Conservation (phyloP, 2,113 vertebrate genomes). For the Chaenogobius annularis region DNA sequence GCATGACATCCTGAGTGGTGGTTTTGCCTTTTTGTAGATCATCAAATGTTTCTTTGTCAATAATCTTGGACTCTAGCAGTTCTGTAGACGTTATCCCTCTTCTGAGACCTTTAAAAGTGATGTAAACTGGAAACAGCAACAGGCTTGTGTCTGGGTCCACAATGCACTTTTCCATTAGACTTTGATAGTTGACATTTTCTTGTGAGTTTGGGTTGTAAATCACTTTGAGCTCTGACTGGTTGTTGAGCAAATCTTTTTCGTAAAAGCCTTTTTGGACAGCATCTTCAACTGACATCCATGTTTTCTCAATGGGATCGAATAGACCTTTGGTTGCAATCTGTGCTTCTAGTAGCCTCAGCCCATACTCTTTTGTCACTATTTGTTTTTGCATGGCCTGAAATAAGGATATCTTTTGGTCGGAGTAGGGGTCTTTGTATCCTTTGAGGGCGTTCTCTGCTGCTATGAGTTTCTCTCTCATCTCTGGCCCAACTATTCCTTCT, state of each 20-base stretch:
- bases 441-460: conserved; percentile 84
- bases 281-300: conserved; percentile 80
- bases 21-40: conserved; percentile 82
- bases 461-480: conserved; percentile 90
- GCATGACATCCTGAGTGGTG: conserved; percentile 77
- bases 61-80: conserved; percentile 81
- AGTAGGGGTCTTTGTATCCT: conserved; percentile 89
- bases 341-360: conserved; percentile 87
- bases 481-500: conserved; percentile 84
- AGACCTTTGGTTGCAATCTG: conserved; percentile 86
- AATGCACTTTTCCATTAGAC: conserved; percentile 84
- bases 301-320: conserved; percentile 86
- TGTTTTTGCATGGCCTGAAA: conserved; percentile 96
- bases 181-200: conserved; percentile 85
- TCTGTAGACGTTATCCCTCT: conserved; percentile 76
- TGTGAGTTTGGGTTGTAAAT: conserved; percentile 90
- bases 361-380: conserved; percentile 86
- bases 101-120: conserved; percentile 78
- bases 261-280: conserved; percentile 88
- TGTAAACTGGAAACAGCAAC: conserved; percentile 83
- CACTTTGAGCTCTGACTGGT: conserved; percentile 86
- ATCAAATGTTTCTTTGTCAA: conserved; percentile 76
- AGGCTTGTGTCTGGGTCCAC: conserved; percentile 83
- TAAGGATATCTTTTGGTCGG: conserved; percentile 85
- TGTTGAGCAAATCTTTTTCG: conserved; percentile 83